A percentile compares a stretch with the other conserved stretches of the same genome.
Conservation (phyloP, 2,113 vertebrate species). For the Pagrus major region DNA sequence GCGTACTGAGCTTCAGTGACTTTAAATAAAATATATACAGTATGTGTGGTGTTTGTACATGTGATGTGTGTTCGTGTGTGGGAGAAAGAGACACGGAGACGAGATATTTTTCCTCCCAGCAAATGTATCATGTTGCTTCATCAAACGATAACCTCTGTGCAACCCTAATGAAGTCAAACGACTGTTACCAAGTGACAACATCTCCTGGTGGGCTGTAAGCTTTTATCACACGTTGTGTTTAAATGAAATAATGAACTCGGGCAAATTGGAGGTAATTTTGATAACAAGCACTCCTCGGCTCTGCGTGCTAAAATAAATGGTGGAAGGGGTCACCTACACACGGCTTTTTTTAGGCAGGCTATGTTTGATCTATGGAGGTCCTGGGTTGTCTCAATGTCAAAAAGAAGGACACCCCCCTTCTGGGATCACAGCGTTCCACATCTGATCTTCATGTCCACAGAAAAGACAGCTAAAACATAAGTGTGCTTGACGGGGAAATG, state of each 20-base stretch:
- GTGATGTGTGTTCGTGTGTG: conserved; percentile 37
- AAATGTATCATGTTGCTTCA: conserved; percentile 73
- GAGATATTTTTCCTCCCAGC: conserved; percentile 37
- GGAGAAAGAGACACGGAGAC: conserved; percentile 6
- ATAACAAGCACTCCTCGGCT: conserved; percentile 59
- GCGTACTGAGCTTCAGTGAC: conserved; percentile 65
- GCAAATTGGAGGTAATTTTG: conserved; percentile 61
- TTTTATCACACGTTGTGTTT: conserved; percentile 41
- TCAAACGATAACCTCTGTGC: conserved; percentile 30
- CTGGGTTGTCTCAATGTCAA: conserved; percentile 81
- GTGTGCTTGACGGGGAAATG: neutral
- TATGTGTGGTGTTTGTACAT: conserved; percentile 20
- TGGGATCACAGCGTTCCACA: conserved; percentile 56
- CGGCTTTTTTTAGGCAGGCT: conserved; percentile 72
- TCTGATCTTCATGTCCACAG: conserved; percentile 50
- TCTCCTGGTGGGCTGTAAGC: conserved; percentile 38
- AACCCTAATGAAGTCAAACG: conserved; percentile 48
- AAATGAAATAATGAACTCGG: conserved; percentile 36
- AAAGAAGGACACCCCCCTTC: conserved; percentile 70
- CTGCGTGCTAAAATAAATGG: conserved; percentile 56
- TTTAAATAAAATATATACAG: conserved; percentile 68
- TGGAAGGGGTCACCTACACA: conserved; percentile 61
- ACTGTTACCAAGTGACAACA: conserved; percentile 44
- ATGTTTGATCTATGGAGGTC: conserved; percentile 79
- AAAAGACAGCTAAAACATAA: conserved; percentile 34